phyloP scores from a whole-genome alignment of 2,113 vertebrate species.

The Rhegmatorhina hoffmannsi region DNA sequence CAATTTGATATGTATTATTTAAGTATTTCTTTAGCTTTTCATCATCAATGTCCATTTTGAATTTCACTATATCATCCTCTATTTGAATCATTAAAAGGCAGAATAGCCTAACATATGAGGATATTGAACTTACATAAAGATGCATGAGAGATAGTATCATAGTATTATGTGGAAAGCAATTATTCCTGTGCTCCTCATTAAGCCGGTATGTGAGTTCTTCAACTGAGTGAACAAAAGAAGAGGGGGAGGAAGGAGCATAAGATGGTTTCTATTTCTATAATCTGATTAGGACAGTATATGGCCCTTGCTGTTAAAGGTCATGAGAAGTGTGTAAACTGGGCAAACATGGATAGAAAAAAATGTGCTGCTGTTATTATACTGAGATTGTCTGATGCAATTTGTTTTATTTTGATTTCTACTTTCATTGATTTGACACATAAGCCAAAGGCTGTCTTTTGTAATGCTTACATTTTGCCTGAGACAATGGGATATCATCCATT shows the following conservation, averaged over 20 bases:
- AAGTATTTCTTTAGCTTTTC: slow-evolving; percentile 1
- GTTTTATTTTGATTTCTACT: neutral
- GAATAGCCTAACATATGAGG: neutral
- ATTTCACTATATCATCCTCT: neutral
- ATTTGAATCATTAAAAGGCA: neutral
- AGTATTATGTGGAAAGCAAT: neutral
- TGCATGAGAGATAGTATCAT: neutral
- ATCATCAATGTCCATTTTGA: neutral
- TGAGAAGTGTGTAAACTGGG: neutral
- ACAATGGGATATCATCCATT: neutral
- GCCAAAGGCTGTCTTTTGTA: neutral
- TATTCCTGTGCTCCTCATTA: neutral
- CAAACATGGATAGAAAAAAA: neutral
- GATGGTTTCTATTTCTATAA: neutral
- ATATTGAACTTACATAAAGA: neutral
- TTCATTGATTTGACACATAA: neutral
- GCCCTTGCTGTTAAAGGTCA: neutral
- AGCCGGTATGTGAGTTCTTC: neutral
- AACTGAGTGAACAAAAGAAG: neutral
- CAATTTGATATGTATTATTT: neutral
- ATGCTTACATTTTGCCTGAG: neutral
- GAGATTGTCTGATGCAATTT: neutral
- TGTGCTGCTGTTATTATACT: neutral
- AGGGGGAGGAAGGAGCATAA: neutral
- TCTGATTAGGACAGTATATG: neutral